Evolutionary conservation across 2,888 invertebrate species (phyloP), one percentile per base, ranked within the genome.

Genomic region (Lepidonotus clava): DNA sequence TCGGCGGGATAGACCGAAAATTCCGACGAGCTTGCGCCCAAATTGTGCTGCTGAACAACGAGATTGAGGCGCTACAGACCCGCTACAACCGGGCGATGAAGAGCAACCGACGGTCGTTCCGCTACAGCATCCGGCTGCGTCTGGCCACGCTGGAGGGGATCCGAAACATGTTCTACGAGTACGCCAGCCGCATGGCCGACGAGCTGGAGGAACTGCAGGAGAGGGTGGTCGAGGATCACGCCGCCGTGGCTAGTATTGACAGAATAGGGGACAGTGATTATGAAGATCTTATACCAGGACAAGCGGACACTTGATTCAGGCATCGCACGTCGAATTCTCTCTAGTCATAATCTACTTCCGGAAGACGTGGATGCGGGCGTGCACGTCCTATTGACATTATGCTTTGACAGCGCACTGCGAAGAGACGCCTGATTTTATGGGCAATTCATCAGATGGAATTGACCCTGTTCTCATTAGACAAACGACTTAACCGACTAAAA

Each of bases 91-190:
- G 88, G 14, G 90, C 91, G 0, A 88, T 88, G 85, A 89, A 90
- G 84, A 90, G 89, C 71, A 90, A 91, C 83, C 89, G 88, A 83
- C 88, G 91, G 18, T 89, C 90, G n/a, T 90, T 91, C 86, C 87
- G 91, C 56, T 91, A 91, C 88, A 89, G 90, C 8, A 86, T 90
- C 51, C 88, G 91, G 28, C 88, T 91, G 41, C 87, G 91, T 6
- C 91, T 91, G 83, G 90, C 91, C 11, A 90, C 91, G 11, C 86
- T 89, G 66, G 91, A 91, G 84, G 91, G 91, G 24, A 90, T 91
- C 18, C 83, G 91, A 76, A 91, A 91, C 87, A 91, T 91, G 91
- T 91, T 89, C 86, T 90, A 91, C 83, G 90, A 90, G 86, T 91
- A 90, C 85, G 91, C 91, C 28, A 87, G 86, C 34, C 86, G 88